phyloP scores from a whole-genome alignment of 2,113 vertebrate species.

The Chaetodon trifascialis region DNA sequence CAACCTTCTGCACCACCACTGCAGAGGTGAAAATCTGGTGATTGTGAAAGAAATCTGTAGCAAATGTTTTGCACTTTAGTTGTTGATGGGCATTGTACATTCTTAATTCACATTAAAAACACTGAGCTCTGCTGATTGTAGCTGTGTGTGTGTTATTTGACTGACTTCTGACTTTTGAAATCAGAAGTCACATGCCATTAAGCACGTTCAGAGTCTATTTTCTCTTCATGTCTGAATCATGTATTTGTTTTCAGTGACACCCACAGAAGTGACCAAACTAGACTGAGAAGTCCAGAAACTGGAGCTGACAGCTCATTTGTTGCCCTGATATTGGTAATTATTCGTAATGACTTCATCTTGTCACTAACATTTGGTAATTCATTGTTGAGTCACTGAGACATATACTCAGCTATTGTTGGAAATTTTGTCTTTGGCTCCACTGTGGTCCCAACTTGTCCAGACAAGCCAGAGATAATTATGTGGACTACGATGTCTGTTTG shows the following conservation, averaged over 20 bases:
- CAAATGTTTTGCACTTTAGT: too few species aligned
- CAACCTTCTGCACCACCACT: too few species aligned
- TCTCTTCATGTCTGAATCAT: neutral
- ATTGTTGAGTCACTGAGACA: neutral
- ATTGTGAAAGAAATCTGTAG: too few species aligned
- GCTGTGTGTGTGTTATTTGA: too few species aligned
- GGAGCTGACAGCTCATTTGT: neutral
- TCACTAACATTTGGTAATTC: neutral
- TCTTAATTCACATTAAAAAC: neutral
- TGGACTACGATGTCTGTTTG: neutral
- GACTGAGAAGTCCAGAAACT: too few species aligned
- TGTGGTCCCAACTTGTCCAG: conserved; percentile 3
- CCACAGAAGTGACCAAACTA: neutral
- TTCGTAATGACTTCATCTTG: conserved; percentile 7
- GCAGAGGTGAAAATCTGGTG: too few species aligned
- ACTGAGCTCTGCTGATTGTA: neutral
- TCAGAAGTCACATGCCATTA: neutral
- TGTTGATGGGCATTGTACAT: too few species aligned
- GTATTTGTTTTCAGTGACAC: neutral
- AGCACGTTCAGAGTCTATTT: too few species aligned
- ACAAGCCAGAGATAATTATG: conserved; percentile 23
- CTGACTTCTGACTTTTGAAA: too few species aligned
- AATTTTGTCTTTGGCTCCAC: neutral
- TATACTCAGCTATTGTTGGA: neutral
- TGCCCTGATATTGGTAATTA: conserved; percentile 2